Conservation (phyloP, 2,113 vertebrate genomes). For the Silurus meridionalis region DNA sequence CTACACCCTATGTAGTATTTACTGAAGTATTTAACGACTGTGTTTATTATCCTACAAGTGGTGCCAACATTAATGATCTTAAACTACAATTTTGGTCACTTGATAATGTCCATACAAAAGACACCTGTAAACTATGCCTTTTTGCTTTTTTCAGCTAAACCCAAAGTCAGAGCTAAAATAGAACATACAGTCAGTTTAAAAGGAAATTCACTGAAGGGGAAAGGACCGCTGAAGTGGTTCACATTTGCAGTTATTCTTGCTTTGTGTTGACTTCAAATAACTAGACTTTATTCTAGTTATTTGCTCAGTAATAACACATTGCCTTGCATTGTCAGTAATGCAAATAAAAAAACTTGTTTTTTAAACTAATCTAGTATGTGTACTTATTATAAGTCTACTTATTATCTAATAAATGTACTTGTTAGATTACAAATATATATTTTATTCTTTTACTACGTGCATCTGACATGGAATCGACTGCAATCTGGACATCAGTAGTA, state of each 20-base stretch:
- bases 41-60: neutral
- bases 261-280: neutral
- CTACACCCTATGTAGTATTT: neutral
- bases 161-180: neutral
- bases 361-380: neutral
- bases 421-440: too few relatives aligned
- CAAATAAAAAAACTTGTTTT: neutral
- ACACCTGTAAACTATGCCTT: neutral
- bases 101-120: too few relatives aligned
- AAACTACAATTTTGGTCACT: neutral
- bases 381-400: neutral
- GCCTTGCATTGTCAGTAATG: neutral
- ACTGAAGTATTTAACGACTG: neutral
- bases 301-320: neutral
- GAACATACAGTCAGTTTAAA: neutral
- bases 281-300: neutral
- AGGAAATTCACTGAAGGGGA: neutral
- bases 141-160: neutral
- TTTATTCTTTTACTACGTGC: neutral
- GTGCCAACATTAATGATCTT: neutral
- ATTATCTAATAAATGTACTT: too few relatives aligned
- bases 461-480: neutral
- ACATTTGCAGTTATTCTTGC: neutral
- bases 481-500: neutral
- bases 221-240: neutral